A percentile compares a stretch with the other conserved stretches of the same genome.
phyloP scores from a whole-genome alignment of 2,113 vertebrate species.

The Odocoileus hemionus region DNA sequence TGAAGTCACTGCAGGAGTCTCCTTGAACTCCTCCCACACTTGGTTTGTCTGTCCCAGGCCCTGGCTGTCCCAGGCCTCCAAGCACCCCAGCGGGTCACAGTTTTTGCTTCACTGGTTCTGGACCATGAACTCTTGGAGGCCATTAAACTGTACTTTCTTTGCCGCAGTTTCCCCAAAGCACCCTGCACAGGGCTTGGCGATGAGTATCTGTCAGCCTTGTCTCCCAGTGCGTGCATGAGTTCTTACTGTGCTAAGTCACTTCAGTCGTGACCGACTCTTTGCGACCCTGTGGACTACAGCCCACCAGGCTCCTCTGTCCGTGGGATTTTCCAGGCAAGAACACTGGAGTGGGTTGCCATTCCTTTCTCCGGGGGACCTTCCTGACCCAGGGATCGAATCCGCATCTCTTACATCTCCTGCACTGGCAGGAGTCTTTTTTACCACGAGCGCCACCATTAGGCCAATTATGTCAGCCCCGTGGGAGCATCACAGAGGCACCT shows the following conservation, averaged over 20 bases:
- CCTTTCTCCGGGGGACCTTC: not conserved
- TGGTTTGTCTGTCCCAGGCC: no score
- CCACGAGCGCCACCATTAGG: not conserved
- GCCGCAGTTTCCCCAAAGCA: not conserved
- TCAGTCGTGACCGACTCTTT: not conserved
- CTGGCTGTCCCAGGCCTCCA: not conserved
- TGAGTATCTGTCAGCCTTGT: no score
- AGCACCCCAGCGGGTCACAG: not conserved
- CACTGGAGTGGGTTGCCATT: not conserved
- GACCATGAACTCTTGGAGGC: not conserved
- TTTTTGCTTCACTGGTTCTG: not conserved
- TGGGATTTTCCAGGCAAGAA: not conserved
- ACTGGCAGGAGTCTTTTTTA: not conserved
- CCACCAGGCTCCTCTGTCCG: not conserved
- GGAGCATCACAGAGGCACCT: not conserved
- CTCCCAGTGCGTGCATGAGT: accelerated
- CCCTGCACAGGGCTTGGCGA: not conserved
- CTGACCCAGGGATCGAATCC: not conserved
- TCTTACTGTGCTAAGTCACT: not conserved
- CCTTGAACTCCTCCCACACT: not conserved
- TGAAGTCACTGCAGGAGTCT: not conserved
- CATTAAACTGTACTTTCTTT: not conserved
- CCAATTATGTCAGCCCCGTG: not conserved
- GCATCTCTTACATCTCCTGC: not conserved
- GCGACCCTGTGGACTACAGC: not conserved